phyloP scores from a whole-genome alignment of 2,888 invertebrate genomes.

The Drosophila nr. medialis region DNA sequence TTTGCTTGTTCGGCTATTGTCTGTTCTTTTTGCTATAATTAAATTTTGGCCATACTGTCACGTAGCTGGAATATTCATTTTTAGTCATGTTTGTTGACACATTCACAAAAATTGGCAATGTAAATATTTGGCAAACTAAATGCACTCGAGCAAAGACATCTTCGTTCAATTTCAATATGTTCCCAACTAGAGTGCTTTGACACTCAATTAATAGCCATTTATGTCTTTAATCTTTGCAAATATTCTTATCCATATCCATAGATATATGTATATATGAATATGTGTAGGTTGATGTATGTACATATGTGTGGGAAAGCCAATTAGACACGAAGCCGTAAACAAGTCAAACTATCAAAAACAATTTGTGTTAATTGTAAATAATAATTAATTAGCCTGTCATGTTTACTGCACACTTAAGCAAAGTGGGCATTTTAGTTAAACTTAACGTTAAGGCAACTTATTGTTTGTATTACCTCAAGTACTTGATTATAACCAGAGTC shows the following conservation, averaged over 20 bases:
- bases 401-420: neutral
- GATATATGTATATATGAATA: neutral
- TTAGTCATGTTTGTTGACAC: constrained; percentile 14
- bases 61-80: constrained; percentile 22
- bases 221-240: constrained; percentile 47
- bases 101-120: constrained; percentile 30
- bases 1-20: neutral
- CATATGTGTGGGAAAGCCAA: constrained; percentile 30
- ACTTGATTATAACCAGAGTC: too few relatives aligned
- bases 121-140: constrained; percentile 49
- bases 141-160: constrained; percentile 37
- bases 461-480: neutral
- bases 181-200: constrained; percentile 16
- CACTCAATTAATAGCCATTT: constrained; percentile 54
- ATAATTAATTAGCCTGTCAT: constrained; percentile 8
- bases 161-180: constrained; percentile 19
- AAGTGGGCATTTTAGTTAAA: neutral
- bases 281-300: constrained; percentile 11
- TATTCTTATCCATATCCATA: neutral
- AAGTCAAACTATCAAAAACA: constrained; percentile 34
- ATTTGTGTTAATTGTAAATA: constrained; percentile 8
- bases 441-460: neutral
- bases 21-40: constrained; percentile 15
- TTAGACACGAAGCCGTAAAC: constrained; percentile 34
- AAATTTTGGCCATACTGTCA: constrained; percentile 30